phyloP scores from a whole-genome alignment of 2,888 invertebrate species.

The Mimachlamys varia region DNA sequence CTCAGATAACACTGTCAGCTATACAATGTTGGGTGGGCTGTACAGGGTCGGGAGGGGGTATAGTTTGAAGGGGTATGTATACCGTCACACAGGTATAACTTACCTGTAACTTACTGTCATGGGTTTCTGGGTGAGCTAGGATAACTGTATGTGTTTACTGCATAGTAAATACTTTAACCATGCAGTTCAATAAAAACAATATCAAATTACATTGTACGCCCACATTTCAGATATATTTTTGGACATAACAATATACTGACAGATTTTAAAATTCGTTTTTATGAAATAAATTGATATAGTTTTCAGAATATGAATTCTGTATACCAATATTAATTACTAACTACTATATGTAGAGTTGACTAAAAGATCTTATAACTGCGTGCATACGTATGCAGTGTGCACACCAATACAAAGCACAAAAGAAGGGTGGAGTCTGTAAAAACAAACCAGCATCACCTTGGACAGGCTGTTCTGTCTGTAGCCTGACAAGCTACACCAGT shows the following conservation, averaged over 20 bases:
- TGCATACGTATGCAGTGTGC: neutral
- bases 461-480: neutral
- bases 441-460: neutral
- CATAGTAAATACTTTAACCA: no score
- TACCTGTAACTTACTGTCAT: neutral
- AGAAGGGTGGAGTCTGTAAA: constrained; percentile 25
- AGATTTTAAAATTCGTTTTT: no score
- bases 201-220: no score
- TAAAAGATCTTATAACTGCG: neutral
- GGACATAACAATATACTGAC: no score
- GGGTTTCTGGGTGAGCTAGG: neutral
- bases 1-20: neutral
- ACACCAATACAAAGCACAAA: neutral
- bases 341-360: neutral
- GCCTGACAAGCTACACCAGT: neutral
- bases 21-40: no score
- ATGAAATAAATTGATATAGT: no score
- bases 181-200: no score
- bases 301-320: no score
- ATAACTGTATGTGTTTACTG: no score
- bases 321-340: no score
- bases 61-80: neutral
- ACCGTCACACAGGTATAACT: neutral
- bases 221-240: no score
- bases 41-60: no score